Percentiles rank a stretch among this genome's conserved stretches.
Conservation (phyloP, 2,888 invertebrate genomes). For the Temnothorax unifasciatus region DNA sequence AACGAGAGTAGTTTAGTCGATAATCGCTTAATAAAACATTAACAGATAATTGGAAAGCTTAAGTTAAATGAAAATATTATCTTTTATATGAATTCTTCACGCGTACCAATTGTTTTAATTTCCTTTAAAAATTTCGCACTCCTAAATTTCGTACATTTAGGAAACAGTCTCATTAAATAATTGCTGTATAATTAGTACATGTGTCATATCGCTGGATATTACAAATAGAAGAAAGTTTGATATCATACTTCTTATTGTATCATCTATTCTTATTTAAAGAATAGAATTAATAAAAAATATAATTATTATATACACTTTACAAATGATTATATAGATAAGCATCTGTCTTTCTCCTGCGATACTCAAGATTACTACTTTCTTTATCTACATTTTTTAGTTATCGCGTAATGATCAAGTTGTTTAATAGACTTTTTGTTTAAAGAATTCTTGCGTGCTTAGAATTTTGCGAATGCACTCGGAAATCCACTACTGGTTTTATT, state of each 20-base stretch:
- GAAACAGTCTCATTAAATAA: background rate
- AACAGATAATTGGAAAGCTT: background rate
- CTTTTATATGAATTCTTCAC: background rate
- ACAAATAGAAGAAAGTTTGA: background rate
- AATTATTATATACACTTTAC: background rate
- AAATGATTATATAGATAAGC: background rate
- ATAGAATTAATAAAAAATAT: background rate
- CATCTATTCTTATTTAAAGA: no score
- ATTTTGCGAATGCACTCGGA: slow-evolving; percentile 40
- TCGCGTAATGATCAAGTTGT: background rate
- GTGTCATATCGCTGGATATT: background rate
- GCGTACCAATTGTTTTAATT: background rate
- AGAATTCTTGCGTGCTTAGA: background rate
- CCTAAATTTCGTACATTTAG: background rate
- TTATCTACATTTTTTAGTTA: background rate
- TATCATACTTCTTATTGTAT: background rate
- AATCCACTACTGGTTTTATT: slow-evolving; percentile 60
- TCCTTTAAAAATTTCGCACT: background rate
- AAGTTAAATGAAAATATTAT: background rate
- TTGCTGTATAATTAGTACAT: background rate
- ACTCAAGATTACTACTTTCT: background rate
- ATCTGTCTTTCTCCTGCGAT: background rate
- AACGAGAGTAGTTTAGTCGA: background rate
- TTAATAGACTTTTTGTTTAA: slow-evolving; percentile 10
- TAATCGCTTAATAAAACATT: background rate